phyloP scores from a whole-genome alignment of 2,888 invertebrate genomes.

The Catonia carolina region DNA sequence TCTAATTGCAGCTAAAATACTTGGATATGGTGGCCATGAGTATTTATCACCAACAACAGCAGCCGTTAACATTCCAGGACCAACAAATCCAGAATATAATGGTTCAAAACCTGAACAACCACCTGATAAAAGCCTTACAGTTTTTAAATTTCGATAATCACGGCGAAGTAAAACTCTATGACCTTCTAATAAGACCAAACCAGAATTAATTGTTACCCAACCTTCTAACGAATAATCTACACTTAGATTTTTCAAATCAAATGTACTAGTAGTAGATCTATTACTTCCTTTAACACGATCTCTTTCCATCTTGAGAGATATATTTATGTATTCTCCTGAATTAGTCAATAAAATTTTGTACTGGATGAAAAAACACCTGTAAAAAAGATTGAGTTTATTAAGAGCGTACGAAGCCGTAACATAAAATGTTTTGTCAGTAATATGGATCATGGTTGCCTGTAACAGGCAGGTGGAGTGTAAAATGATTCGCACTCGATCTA shows the following conservation, averaged over 20 bases:
- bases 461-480: too few species aligned
- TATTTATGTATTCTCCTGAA: too few species aligned
- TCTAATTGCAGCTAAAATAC: slow-evolving; percentile 23
- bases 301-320: too few species aligned
- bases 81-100: slow-evolving; percentile 45
- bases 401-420: too few species aligned
- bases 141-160: slow-evolving; percentile 29
- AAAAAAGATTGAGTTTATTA: too few species aligned
- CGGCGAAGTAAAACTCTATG: slow-evolving; percentile 28
- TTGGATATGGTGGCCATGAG: slow-evolving; percentile 18
- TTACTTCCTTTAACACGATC: too few species aligned
- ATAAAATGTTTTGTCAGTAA: too few species aligned
- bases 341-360: too few species aligned
- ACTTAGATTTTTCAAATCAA: background rate
- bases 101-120: slow-evolving; percentile 54
- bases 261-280: too few species aligned
- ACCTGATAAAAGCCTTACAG: slow-evolving; percentile 42
- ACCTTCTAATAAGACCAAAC: slow-evolving; percentile 8
- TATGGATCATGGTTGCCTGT: too few species aligned
- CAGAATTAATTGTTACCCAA: slow-evolving; percentile 6
- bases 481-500: too few species aligned
- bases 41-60: slow-evolving; percentile 44
- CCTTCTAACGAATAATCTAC: slow-evolving; percentile 11
- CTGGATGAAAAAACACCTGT: too few species aligned
- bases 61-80: slow-evolving; percentile 47